phyloP scores from a whole-genome alignment of 2,113 vertebrate genomes.

The Thermophis baileyi region DNA sequence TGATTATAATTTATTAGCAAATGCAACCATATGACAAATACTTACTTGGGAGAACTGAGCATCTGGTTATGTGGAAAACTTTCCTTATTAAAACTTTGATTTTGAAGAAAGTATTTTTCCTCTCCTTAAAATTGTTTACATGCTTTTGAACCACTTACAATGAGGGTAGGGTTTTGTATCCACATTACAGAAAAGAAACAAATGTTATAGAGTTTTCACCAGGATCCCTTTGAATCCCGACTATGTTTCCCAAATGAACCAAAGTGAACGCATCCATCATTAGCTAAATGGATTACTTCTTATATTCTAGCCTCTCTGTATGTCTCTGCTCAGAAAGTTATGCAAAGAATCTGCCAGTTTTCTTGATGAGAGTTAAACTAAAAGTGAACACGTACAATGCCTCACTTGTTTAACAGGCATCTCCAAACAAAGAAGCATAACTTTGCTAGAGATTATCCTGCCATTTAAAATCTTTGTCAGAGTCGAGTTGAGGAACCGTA shows the following conservation, averaged over 20 bases:
- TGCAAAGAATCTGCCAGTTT: slow-evolving; percentile 35
- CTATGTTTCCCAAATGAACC: neutral
- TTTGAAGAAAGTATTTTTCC: neutral
- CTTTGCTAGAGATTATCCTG: slow-evolving; percentile 56
- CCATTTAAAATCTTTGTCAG: slow-evolving; percentile 49
- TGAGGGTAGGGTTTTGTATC: neutral
- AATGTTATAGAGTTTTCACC: neutral
- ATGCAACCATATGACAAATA: neutral
- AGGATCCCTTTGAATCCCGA: neutral
- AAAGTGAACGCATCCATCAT: neutral
- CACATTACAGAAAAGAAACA: neutral
- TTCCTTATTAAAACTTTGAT: neutral
- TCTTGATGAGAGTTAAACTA: slow-evolving; percentile 50
- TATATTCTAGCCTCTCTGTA: slow-evolving; percentile 7
- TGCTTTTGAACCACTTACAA: neutral
- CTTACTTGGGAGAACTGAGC: neutral
- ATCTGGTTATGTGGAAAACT: neutral
- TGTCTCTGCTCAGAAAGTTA: slow-evolving; percentile 29
- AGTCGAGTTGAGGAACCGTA: slow-evolving; percentile 40
- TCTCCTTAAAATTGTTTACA: neutral
- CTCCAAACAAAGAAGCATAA: slow-evolving; percentile 58
- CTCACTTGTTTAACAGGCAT: slow-evolving; percentile 59
- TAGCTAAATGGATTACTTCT: slow-evolving; percentile 6
- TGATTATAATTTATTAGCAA: neutral
- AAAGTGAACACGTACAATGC: slow-evolving; percentile 52